Percentiles rank a stretch among this genome's conserved stretches.
Conservation (phyloP, 2,888 invertebrate genomes). For the Epsilonema sp. region DNA sequence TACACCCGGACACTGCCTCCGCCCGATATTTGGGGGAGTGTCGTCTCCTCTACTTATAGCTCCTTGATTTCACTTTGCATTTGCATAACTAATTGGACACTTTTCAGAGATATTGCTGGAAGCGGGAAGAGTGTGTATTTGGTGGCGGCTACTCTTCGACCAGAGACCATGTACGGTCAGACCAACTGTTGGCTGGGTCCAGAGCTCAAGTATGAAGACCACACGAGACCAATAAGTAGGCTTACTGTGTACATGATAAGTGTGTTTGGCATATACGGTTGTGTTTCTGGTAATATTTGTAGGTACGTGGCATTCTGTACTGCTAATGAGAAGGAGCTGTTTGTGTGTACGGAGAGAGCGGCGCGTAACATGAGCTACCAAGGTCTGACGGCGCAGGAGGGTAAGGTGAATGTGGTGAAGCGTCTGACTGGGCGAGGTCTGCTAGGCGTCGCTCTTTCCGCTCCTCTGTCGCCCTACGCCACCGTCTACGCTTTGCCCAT, state of each 20-base stretch:
- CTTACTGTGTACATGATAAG: no score
- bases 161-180: constrained; percentile 99
- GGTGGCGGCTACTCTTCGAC: constrained; percentile 89
- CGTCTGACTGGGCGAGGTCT: constrained; percentile 42
- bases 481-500: constrained; percentile 82
- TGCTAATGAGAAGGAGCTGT: constrained; percentile 45
- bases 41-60: no score
- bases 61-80: no score
- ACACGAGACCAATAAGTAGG: no score
- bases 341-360: constrained; percentile 63
- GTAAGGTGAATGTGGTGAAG: constrained; percentile 47
- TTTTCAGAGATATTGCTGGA: constrained; percentile 36
- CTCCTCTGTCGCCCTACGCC: constrained; percentile 62
- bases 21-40: no score
- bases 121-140: constrained; percentile 45
- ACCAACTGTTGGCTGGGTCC: constrained; percentile 97
- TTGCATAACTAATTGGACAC: no score
- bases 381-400: constrained; percentile 60
- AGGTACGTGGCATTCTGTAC: constrained; percentile 49
- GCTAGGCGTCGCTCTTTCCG: constrained; percentile 58
- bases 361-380: constrained; percentile 91
- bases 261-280: no score
- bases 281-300: not conserved
- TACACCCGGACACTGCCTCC: no score
- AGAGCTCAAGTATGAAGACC: constrained; percentile 64